Evolutionary conservation across 2,113 vertebrate genomes (phyloP), one percentile per base, ranked within the genome.

Genomic region (Tetrax tetrax): DNA sequence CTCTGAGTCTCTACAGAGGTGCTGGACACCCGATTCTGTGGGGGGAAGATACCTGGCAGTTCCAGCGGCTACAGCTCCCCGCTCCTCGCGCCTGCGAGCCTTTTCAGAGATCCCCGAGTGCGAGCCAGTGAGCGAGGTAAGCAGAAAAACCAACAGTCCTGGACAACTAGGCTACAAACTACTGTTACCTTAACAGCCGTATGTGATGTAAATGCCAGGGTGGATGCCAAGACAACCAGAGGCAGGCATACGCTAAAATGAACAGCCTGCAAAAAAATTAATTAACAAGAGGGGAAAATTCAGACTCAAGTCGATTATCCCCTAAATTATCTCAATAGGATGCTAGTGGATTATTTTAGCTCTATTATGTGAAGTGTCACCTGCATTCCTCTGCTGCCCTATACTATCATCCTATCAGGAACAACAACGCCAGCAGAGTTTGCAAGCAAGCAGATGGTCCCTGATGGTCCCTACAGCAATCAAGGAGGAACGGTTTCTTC

Each of bases 361-460:
- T 13, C 2, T 23, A 17, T 3, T 9, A 10, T 11, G 8, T 8
- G 90, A 74, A 70, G 47, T 14, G 61, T 68, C 94, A 92, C 86
- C 92, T 96, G 95, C 90, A 56, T 47, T n/a, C 80, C 79, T 59
- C 17, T 51, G 2, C 47, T 93, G 93, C 87, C 87, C 84, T 22
- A 2, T 27, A 4, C n/a, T 37, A 14, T 8, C 80, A 29, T 9
- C 68, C 91, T 56, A 14, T 4, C 91, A 25, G 61, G 25, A 89
- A 60, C 63, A 47, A 41, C 78, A 20, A 47, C 11, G 82, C 7
- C 84, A 91, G 94, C 65, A n/a, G 70, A 74, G 57, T 10, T 38
- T 72, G 87, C 29, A 82, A 93, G 79, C 92, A 47, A 89, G 86
- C 94, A 93, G 95, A 96, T 90, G 96, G 94, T 92, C 92, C 89